These are phyloP conservation scores for Trichopoda pennipes DNA, from an alignment of 2,888 invertebrate species.

Conservation along the genomic window DNA sequence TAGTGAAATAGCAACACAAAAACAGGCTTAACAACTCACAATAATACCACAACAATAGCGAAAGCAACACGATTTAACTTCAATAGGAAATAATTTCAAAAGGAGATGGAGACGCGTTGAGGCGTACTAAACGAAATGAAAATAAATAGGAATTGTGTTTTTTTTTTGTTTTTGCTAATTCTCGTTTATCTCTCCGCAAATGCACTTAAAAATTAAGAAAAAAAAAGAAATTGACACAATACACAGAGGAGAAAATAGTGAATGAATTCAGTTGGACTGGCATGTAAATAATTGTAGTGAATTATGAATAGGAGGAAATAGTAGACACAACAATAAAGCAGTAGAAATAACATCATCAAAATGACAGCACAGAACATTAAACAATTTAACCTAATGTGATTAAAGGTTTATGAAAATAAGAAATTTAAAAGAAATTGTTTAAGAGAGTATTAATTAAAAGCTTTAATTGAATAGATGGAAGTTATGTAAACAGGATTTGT, in stretches of 20 bases:
- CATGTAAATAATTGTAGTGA: conserved; percentile 42
- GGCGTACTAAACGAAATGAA: conserved; percentile 58
- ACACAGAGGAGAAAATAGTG: conserved; percentile 25
- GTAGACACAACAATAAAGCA: conserved; percentile 8
- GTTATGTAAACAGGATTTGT: not conserved
- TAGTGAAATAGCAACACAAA: conserved; percentile 17
- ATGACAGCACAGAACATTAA: conserved; percentile 55
- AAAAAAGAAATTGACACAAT: conserved; percentile 36
- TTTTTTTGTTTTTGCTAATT: not conserved
- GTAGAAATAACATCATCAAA: conserved; percentile 35
- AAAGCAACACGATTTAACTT: conserved; percentile 50
- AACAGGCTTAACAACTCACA: conserved; percentile 23
- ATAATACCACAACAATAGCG: conserved; percentile 49
- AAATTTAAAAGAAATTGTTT: not conserved
- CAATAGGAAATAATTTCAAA: conserved; percentile 61
- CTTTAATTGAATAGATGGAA: not conserved
- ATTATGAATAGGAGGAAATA: conserved; percentile 43
- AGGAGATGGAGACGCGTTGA: conserved; percentile 61
- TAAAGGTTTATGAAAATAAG: conserved; percentile 44
- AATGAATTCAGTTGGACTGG: conserved; percentile 32
- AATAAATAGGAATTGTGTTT: not conserved
- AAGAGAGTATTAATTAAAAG: not conserved
- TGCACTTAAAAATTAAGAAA: not conserved
- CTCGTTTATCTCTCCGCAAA: conserved; percentile 15
- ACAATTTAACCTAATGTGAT: conserved; percentile 60